phyloP scores from a whole-genome alignment of 1,140 invertebrate species.

The Heliothis subflexa region DNA sequence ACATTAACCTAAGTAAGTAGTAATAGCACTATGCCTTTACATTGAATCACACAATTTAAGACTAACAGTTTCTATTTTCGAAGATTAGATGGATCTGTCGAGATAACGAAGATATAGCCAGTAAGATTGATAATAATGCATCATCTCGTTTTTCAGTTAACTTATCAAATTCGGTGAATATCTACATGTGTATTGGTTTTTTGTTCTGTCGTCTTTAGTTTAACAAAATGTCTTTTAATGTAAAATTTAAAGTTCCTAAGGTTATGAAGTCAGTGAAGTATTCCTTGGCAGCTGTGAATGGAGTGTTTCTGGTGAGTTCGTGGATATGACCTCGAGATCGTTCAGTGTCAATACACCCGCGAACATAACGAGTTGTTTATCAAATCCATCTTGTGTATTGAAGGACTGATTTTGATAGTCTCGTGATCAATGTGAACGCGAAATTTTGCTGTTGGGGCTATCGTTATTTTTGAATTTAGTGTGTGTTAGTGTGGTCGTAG shows the following conservation, averaged over 20 bases:
- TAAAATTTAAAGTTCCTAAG: slow-evolving; percentile 67
- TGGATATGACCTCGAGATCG: background rate
- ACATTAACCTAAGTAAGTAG: too few relatives aligned
- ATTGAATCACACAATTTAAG: slow-evolving; percentile 37
- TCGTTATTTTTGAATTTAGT: too few relatives aligned
- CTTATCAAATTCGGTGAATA: slow-evolving; percentile 55
- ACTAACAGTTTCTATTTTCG: slow-evolving; percentile 46
- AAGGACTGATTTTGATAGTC: slow-evolving; percentile 4
- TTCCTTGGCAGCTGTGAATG: slow-evolving; percentile 69
- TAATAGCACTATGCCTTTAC: background rate
- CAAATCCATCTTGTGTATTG: slow-evolving; percentile 8
- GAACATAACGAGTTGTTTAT: slow-evolving; percentile 5
- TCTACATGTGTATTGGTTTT: slow-evolving; percentile 27
- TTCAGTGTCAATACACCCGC: background rate
- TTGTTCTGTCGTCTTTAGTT: background rate
- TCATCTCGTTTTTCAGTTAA: slow-evolving; percentile 66
- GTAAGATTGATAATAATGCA: slow-evolving; percentile 69
- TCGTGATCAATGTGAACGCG: background rate
- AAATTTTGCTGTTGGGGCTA: too few relatives aligned
- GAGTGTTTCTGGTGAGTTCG: slow-evolving; percentile 69
- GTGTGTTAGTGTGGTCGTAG: too few relatives aligned
- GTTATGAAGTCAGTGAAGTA: slow-evolving; percentile 77
- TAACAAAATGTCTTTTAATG: slow-evolving; percentile 46
- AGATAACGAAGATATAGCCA: slow-evolving; percentile 78
- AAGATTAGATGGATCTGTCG: slow-evolving; percentile 74